Evolutionary conservation across 1,140 invertebrate species (phyloP).

Genomic region (Drosophila dunni): DNA sequence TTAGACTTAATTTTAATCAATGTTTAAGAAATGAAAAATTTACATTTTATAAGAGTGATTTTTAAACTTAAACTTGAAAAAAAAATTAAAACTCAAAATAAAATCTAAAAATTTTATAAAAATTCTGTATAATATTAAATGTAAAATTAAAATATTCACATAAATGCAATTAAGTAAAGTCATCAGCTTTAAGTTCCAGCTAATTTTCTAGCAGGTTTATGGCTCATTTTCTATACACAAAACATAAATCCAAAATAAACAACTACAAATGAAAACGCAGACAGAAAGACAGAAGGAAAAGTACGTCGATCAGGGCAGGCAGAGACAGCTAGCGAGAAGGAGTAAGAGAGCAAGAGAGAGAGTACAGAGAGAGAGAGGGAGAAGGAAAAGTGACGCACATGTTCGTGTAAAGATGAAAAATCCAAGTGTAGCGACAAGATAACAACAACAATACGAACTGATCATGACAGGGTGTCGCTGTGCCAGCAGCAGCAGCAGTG

Average conservation of each 20-base stretch:
- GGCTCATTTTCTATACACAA: conserved; percentile 9
- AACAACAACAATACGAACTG: conserved; percentile 24
- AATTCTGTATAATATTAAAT: no score
- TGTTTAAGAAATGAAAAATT: no score
- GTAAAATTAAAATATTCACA: no score
- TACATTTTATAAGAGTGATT: no score
- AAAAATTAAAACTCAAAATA: no score
- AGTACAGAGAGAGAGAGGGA: conserved; percentile 11
- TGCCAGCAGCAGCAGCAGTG: conserved; percentile 9
- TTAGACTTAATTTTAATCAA: no score
- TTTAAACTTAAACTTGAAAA: no score
- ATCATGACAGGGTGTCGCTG: conserved; percentile 65
- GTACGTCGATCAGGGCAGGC: conserved; percentile 18
- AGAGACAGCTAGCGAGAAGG: background rate
- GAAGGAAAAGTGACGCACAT: conserved; percentile 52
- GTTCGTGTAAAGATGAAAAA: conserved; percentile 69
- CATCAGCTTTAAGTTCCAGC: background rate
- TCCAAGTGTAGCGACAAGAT: conserved; percentile 32
- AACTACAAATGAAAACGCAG: conserved; percentile 16
- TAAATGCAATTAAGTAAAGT: background rate
- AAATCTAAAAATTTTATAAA: no score
- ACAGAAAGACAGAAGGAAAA: conserved; percentile 15
- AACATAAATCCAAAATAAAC: conserved; percentile 1
- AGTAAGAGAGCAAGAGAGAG: conserved; percentile 23
- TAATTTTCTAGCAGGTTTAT: conserved; percentile 46